These are phyloP conservation scores for Melanargia galathea DNA, from an alignment of 2,888 invertebrate genomes.

Conservation along the genomic window DNA sequence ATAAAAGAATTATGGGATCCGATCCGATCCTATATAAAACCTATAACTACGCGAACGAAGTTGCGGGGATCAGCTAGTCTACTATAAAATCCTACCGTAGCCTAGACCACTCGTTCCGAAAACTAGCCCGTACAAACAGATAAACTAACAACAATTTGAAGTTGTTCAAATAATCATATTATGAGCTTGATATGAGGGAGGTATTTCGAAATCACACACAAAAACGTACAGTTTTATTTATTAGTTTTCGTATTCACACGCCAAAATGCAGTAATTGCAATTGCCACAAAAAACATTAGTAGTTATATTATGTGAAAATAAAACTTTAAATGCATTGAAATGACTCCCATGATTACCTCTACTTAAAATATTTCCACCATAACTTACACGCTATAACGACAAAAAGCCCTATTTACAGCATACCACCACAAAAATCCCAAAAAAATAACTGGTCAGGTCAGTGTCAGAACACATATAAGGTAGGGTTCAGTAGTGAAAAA, in stretches of 20 bases:
- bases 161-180: too few species aligned
- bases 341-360: constrained; percentile 8
- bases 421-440: constrained; percentile 31
- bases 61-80: too few species aligned
- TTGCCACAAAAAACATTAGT: background rate
- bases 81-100: too few species aligned
- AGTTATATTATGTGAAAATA: background rate
- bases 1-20: too few species aligned
- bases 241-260: background rate
- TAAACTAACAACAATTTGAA: too few species aligned
- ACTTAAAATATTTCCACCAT: constrained; percentile 21
- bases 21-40: too few species aligned
- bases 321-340: background rate
- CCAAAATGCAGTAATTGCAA: constrained; percentile 10
- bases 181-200: too few species aligned
- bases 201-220: too few species aligned
- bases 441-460: constrained; percentile 6
- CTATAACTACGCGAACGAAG: too few species aligned
- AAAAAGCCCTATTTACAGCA: constrained; percentile 33
- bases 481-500: background rate
- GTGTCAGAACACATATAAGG: background rate
- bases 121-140: too few species aligned
- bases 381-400: constrained; percentile 29
- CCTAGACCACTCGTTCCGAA: too few species aligned
- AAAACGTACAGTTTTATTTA: background rate